Conservation (phyloP, 1,140 invertebrate species). For the Thaumatotibia leucotreta region DNA sequence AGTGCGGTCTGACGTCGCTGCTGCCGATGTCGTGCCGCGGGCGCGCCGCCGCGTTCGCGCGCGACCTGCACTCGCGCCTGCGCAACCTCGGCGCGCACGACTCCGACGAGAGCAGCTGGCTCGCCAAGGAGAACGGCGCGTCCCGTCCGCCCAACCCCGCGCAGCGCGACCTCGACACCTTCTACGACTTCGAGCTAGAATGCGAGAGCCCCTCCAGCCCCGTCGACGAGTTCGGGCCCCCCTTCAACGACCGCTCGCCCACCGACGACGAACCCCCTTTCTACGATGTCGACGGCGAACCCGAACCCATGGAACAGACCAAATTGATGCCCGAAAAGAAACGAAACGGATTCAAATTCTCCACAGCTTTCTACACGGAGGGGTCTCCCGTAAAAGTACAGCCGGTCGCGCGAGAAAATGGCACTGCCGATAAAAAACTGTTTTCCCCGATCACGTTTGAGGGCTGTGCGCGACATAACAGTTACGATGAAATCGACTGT, state of each 20-base stretch:
- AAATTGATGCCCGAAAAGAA: slow-evolving; percentile 50
- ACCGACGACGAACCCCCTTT: slow-evolving; percentile 73
- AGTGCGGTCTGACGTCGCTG: slow-evolving; percentile 73
- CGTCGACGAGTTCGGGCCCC: slow-evolving; percentile 78
- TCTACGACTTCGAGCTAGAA: slow-evolving; percentile 78
- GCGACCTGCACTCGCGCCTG: slow-evolving; percentile 84
- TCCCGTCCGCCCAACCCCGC: slow-evolving; percentile 58
- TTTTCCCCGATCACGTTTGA: slow-evolving; percentile 75
- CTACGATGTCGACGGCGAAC: slow-evolving; percentile 63
- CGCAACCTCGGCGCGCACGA: slow-evolving; percentile 79
- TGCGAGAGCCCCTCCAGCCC: slow-evolving; percentile 82
- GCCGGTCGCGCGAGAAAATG: slow-evolving; percentile 66
- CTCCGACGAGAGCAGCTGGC: slow-evolving; percentile 69
- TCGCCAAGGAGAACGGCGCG: slow-evolving; percentile 44
- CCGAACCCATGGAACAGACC: slow-evolving; percentile 49
- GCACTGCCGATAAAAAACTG: slow-evolving; percentile 62
- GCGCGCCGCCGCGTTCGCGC: slow-evolving; percentile 86
- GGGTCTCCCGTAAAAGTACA: slow-evolving; percentile 63
- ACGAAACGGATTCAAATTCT: slow-evolving; percentile 64
- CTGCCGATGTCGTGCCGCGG: slow-evolving; percentile 84
- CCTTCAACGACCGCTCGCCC: slow-evolving; percentile 61
- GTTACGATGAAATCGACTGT: slow-evolving; percentile 58
- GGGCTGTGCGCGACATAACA: slow-evolving; percentile 68
- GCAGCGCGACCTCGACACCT: slow-evolving; percentile 73
- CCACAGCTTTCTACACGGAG: slow-evolving; percentile 61